Evolutionary conservation across 2,113 vertebrate species (phyloP).

Genomic region (Paramisgurnus dabryanus): DNA sequence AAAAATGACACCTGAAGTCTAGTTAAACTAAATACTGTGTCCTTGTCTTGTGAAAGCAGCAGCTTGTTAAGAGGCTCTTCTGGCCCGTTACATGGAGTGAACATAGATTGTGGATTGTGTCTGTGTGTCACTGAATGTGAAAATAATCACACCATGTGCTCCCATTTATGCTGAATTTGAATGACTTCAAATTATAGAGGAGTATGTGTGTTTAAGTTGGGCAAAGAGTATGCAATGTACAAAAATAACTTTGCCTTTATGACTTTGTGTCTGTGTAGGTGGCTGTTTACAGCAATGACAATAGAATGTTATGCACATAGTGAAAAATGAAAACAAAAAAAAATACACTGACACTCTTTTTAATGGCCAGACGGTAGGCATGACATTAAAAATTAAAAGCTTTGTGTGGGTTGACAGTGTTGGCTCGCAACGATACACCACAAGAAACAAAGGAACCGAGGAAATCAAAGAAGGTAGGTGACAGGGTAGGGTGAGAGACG

Average conservation of each 20-base stretch:
- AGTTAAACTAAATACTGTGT: background rate
- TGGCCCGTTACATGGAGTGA: constrained; percentile 7
- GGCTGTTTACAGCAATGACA: constrained; percentile 24
- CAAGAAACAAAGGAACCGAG: background rate
- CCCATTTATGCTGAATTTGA: constrained; percentile 24
- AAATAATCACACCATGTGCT: background rate
- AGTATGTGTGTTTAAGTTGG: constrained; percentile 6
- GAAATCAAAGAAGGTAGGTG: background rate
- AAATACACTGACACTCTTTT: constrained; percentile 41
- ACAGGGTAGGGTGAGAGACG: background rate
- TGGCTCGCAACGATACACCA: background rate
- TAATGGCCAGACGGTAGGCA: constrained; percentile 41
- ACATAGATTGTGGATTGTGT: constrained; percentile 1
- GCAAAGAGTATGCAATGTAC: background rate
- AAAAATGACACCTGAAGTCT: constrained; percentile 37
- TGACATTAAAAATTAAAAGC: constrained; percentile 45
- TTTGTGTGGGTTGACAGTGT: constrained; percentile 46
- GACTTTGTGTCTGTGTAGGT: constrained; percentile 14
- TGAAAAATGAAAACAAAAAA: constrained; percentile 32
- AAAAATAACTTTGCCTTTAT: constrained; percentile 13
- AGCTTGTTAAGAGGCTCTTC: constrained; percentile 20
- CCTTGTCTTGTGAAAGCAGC: constrained; percentile 13
- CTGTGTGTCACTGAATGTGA: constrained; percentile 1
- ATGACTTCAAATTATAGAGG: constrained; percentile 27
- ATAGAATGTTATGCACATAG: constrained; percentile 26